Evolutionary conservation across 2,888 invertebrate species (phyloP), one percentile per base, ranked within the genome.

Genomic region (Lithodes maja): DNA sequence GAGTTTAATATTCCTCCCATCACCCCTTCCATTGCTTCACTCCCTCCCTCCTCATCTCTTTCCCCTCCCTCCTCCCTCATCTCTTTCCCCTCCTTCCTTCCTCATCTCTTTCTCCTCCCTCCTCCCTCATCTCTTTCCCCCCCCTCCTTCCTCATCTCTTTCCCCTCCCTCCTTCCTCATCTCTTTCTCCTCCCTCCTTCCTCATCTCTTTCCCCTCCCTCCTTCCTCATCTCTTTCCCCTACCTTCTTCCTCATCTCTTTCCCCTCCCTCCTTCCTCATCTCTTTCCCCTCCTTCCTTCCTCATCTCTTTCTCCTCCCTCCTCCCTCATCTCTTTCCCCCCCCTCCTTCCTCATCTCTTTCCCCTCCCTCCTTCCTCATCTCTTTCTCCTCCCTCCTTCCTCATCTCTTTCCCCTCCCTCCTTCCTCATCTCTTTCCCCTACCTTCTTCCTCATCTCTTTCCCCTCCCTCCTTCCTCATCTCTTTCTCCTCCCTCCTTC

Each of bases 41-140:
- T 61, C 55, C 55, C 49, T 5, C 3, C 17, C 55, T 33, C 7
- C 55, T 55, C 1, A 54, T 12, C 17, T 61, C 55, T 80, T 55
- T 17, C 17, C 17, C 83, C 71, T 55, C 69, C 53, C 53, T 53
- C 71, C 83, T 53, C 54, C 61, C 82, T 82, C 55, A n/a, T 55
- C 17, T 49, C 61, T 52, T 52, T 49, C 50, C 83, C 49, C 50
- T 83, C 54, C 52, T 55, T 83, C 83, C 12, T 69, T 52, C 49
- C 50, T 71, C 69, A 52, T 71, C 71, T 71, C 71, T 50, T 68
- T 71, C 82, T 49, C 61, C 15, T 50, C 49, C 33, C n/a, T 12
- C 69, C 69, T 69, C 53, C 50, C 2, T 50, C 69, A 49, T 50
- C 71, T 69, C 50, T 71, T 17, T 69, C 69, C n/a, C 15, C 69